These are phyloP conservation scores for Malaclemys terrapin DNA, from an alignment of 2,113 vertebrate species.

Conservation along the genomic window DNA sequence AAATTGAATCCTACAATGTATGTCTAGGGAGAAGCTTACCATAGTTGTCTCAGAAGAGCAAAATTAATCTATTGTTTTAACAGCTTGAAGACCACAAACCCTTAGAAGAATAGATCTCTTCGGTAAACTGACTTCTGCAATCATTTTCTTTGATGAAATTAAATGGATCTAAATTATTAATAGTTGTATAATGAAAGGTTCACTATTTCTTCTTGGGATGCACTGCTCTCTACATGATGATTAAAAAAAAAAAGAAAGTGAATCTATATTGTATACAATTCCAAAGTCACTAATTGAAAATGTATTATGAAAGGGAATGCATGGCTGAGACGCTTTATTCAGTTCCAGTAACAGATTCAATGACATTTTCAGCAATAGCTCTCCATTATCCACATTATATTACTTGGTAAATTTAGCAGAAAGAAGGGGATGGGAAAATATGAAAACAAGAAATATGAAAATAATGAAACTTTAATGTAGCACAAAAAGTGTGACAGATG, in stretches of 20 bases:
- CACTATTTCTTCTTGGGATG: not conserved
- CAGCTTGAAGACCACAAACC: not conserved
- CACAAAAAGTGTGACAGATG: slow-evolving; percentile 81
- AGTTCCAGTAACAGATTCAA: slow-evolving; percentile 73
- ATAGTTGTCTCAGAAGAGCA: not conserved
- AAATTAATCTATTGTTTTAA: slow-evolving; percentile 13
- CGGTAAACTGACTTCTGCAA: not conserved
- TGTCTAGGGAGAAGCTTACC: not conserved
- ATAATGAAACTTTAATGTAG: slow-evolving; percentile 85
- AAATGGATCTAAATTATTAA: slow-evolving; percentile 43
- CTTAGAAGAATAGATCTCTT: not conserved
- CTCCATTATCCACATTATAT: slow-evolving; percentile 80
- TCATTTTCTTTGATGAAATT: slow-evolving; percentile 18
- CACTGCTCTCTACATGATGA: not conserved
- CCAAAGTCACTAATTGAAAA: slow-evolving; percentile 75
- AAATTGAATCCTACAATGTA: not conserved
- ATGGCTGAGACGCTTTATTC: slow-evolving; percentile 71
- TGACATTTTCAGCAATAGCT: slow-evolving; percentile 80
- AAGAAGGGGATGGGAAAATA: slow-evolving; percentile 79
- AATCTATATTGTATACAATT: slow-evolving; percentile 58
- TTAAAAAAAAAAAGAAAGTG: not conserved
- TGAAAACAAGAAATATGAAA: slow-evolving; percentile 83
- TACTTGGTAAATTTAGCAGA: slow-evolving; percentile 86
- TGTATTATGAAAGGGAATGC: slow-evolving; percentile 68
- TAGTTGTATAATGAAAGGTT: not conserved